Evolutionary conservation across 2,113 vertebrate genomes (phyloP).

Genomic region (Brachyhypopomus occidentalis): DNA sequence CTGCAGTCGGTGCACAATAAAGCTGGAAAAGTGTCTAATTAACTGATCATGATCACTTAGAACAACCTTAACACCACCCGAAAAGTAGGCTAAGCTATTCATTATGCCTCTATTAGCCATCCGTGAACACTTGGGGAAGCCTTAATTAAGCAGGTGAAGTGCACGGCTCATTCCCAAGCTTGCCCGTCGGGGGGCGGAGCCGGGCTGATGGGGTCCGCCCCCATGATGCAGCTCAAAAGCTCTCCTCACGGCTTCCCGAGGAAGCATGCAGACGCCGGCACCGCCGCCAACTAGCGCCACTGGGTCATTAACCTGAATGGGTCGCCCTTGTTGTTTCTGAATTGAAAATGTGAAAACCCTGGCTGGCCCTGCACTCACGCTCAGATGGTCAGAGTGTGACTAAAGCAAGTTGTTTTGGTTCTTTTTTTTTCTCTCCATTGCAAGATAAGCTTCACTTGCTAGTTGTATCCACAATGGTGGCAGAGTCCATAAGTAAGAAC

Average conservation of each 20-base stretch:
- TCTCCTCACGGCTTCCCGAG: too few species aligned
- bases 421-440: not conserved
- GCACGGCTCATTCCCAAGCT: too few species aligned
- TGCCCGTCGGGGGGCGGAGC: too few species aligned
- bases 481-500: not conserved
- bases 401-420: not conserved
- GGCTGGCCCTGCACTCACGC: not conserved
- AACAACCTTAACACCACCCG: slow-evolving; percentile 35
- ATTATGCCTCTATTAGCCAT: slow-evolving; percentile 27
- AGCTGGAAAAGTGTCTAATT: slow-evolving; percentile 40
- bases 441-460: not conserved
- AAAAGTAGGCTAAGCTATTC: slow-evolving; percentile 47
- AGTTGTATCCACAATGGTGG: not conserved
- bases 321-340: not conserved
- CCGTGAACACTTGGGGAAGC: not conserved
- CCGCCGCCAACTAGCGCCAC: not conserved
- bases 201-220: too few species aligned
- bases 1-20: slow-evolving; percentile 36
- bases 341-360: not conserved
- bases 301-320: not conserved
- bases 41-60: slow-evolving; percentile 23
- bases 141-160: not conserved
- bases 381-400: not conserved
- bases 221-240: too few species aligned
- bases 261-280: too few species aligned